phyloP scores from a whole-genome alignment of 2,888 invertebrate genomes.

The Campoplex capitator region DNA sequence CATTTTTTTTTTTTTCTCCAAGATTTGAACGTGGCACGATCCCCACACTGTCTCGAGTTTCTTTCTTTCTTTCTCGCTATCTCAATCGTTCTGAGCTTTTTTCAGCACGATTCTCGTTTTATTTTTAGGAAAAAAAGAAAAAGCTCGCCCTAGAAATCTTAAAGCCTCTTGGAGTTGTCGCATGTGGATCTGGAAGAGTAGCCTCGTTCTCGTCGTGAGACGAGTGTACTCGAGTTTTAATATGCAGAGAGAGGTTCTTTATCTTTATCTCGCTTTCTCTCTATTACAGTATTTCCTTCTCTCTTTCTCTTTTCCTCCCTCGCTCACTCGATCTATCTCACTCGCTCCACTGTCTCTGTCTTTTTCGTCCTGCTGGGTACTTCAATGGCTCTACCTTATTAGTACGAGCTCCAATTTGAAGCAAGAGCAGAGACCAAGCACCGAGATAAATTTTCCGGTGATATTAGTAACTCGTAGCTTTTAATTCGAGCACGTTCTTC shows the following conservation, averaged over 20 bases:
- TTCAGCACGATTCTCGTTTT: slow-evolving; percentile 38
- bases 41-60: not conserved
- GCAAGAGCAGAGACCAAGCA: slow-evolving; percentile 50
- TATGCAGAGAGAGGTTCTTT: slow-evolving; percentile 64
- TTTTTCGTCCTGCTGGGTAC: slow-evolving; percentile 26
- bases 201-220: slow-evolving; percentile 52
- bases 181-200: slow-evolving; percentile 62
- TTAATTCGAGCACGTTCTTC: slow-evolving; percentile 11
- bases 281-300: slow-evolving; percentile 19
- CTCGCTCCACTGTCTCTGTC: slow-evolving; percentile 3
- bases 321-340: slow-evolving; percentile 28
- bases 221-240: slow-evolving; percentile 65
- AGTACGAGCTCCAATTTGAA: slow-evolving; percentile 66
- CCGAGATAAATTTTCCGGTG: slow-evolving; percentile 51
- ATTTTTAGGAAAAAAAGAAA: slow-evolving; percentile 56
- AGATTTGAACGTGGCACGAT: slow-evolving; percentile 11
- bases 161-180: slow-evolving; percentile 57
- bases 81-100: slow-evolving; percentile 12
- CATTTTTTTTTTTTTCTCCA: slow-evolving; percentile 47
- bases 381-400: slow-evolving; percentile 65
- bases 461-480: slow-evolving; percentile 32
- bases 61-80: not conserved
- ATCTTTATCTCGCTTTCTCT: slow-evolving; percentile 29
- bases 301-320: slow-evolving; percentile 3
- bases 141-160: slow-evolving; percentile 62